Conservation (phyloP, 37 sponge, comb jelly and placozoan species). For the Crambe crambe region DNA sequence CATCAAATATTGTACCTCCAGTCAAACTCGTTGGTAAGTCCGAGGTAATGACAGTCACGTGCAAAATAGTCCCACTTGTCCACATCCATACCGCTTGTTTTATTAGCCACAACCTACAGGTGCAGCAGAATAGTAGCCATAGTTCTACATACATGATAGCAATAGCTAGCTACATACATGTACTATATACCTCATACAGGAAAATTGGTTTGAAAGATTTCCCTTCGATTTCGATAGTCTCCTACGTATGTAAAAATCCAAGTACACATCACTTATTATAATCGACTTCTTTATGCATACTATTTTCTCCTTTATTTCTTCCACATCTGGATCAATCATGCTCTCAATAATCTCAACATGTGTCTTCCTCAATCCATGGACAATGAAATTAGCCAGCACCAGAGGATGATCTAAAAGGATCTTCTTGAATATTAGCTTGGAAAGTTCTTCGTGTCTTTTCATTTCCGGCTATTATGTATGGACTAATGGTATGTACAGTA, state of each 20-base stretch:
- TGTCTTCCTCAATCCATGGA: not conserved
- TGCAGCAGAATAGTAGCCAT: too few relatives aligned
- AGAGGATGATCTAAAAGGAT: not conserved
- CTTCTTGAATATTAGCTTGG: not conserved
- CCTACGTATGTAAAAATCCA: too few relatives aligned
- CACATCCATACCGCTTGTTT: conserved; percentile 43
- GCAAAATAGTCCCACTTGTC: conserved; percentile 52
- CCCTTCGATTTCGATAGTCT: too few relatives aligned
- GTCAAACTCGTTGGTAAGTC: conserved; percentile 36
- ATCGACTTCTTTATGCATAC: too few relatives aligned
- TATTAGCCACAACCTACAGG: conserved; percentile 55
- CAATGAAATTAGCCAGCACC: not conserved
- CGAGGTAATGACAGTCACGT: conserved; percentile 49
- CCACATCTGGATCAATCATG: not conserved
- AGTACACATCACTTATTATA: too few relatives aligned
- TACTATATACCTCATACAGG: not conserved
- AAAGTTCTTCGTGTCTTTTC: not conserved
- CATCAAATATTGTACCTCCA: too few relatives aligned
- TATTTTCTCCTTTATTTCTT: not conserved
- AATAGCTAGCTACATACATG: not conserved
- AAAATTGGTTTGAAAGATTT: too few relatives aligned
- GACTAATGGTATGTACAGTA: not conserved
- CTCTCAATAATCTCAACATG: not conserved
- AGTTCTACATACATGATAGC: not conserved
- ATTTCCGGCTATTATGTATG: not conserved